A percentile compares a stretch with the other conserved stretches of the same genome.
Conservation (phyloP, 2,797 vertebrate species). For the Sebastes goodei region DNA sequence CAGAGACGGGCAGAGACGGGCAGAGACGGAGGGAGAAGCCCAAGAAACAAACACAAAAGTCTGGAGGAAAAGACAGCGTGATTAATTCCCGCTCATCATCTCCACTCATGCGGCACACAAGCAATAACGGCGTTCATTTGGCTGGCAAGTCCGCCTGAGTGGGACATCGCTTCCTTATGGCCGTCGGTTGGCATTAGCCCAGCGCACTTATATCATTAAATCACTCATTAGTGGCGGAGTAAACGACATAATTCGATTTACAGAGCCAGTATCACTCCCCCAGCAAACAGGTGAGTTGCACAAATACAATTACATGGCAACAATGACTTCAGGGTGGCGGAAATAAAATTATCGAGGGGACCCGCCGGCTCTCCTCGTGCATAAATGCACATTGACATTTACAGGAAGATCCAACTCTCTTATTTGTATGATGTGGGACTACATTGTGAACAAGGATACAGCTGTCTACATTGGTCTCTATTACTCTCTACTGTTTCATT, state of each 20-base stretch:
- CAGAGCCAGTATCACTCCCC: slow-evolving; percentile 75
- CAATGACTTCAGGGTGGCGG: slow-evolving; percentile 66
- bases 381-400: slow-evolving; percentile 65
- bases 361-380: slow-evolving; percentile 28
- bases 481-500: slow-evolving; percentile 11
- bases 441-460: slow-evolving; percentile 8
- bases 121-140: slow-evolving; percentile 83
- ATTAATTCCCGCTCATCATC: slow-evolving; percentile 75
- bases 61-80: slow-evolving; percentile 60
- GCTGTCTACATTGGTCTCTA: background rate
- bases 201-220: slow-evolving; percentile 83
- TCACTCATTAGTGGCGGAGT: slow-evolving; percentile 85
- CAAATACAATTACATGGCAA: slow-evolving; percentile 75
- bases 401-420: slow-evolving; percentile 24
- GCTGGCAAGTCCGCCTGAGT: slow-evolving; percentile 68
- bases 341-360: slow-evolving; percentile 45
- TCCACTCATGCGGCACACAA: slow-evolving; percentile 77
- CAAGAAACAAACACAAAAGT: slow-evolving; percentile 38
- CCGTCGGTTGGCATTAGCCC: slow-evolving; percentile 77
- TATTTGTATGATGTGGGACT: slow-evolving; percentile 16
- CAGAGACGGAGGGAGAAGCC: background rate
- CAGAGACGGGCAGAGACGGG: background rate
- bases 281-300: slow-evolving; percentile 79
- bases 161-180: slow-evolving; percentile 80
- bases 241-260: slow-evolving; percentile 88